A percentile compares a stretch with the other conserved stretches of the same genome.
Evolutionary conservation across 1,140 invertebrate species (phyloP).

Genomic region (Tetraneura akinire): DNA sequence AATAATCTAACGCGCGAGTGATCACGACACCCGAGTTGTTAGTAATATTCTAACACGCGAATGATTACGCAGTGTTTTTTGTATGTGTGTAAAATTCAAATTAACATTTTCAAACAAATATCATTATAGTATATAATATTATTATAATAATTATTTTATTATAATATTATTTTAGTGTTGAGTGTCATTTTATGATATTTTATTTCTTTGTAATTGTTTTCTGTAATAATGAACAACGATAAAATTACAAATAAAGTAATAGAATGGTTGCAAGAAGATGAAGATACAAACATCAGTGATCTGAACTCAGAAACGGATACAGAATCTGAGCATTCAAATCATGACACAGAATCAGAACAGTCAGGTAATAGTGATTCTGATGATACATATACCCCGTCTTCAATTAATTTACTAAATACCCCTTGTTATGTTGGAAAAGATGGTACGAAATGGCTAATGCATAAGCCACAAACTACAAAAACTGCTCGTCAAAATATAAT

Average conservation of each 20-base stretch:
- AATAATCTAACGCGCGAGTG: conserved; percentile 7
- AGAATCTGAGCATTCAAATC: conserved; percentile 7
- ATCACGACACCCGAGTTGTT: too few relatives aligned
- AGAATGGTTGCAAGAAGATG: conserved; percentile 7
- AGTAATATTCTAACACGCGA: too few relatives aligned
- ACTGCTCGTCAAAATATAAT: conserved; percentile 22
- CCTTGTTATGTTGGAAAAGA: conserved; percentile 22
- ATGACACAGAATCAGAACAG: not conserved
- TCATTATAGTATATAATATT: too few relatives aligned
- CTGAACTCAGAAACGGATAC: conserved; percentile 8
- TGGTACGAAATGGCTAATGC: conserved; percentile 26
- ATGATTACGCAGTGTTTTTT: not conserved
- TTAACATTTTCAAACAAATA: conserved; percentile 10
- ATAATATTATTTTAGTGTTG: conserved; percentile 7
- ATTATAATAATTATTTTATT: too few relatives aligned
- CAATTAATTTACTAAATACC: conserved; percentile 12
- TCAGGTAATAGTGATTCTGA: conserved; percentile 23
- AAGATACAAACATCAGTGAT: conserved; percentile 11
- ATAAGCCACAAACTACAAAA: conserved; percentile 20
- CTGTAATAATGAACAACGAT: conserved; percentile 22
- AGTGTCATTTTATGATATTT: not conserved
- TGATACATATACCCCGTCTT: not conserved
- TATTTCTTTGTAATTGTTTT: conserved; percentile 13
- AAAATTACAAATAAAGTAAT: conserved; percentile 20
- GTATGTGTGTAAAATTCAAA: conserved; percentile 11